Evolutionary conservation across 2,113 vertebrate species (phyloP), one percentile per base, ranked within the genome.

Genomic region (Prochilodus magdalenae): DNA sequence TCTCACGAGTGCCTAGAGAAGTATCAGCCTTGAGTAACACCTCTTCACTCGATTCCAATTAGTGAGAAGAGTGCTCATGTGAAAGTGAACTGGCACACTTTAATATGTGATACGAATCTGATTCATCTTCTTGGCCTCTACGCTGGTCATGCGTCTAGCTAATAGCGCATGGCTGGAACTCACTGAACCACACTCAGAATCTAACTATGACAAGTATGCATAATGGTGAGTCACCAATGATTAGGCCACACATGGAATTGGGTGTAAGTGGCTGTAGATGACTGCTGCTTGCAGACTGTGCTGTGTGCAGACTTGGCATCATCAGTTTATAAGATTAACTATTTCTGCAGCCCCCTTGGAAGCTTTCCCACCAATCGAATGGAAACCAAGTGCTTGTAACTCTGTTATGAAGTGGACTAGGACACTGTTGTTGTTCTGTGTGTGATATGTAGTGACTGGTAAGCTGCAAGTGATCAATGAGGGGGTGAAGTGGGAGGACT

Each of bases 21-120:
- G 33, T 36, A 27, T 73, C 33, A 26, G 51, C 18, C 57, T 53
- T 81, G 24, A 36, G 15, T 27, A 76, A n/a, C 30, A 36, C 65
- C 33, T 60, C 57, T 33, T 0, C 40, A 33, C 73, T 57, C 30
- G 24, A 11, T 30, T 55, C 33, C n/a, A 59, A 44, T 49, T 29
- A 60, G n/a, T 22, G 40, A 81, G 36, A 44, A 53, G 18, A 29
- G 59, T 67, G n/a, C 66, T 77, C 33, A 69, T 62, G 15, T 73
- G 55, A 16, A 82, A 67, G 63, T 76, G 53, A 27, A 49, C 51
- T 29, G 63, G 80, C 26, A 75, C 49, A 79, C 18, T 73, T 78
- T 79, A 60, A 65, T 70, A 24, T 77, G 40, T 47, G 49, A 81
- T 57, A 81, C 69, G 71, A 73, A 57, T 66, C 62, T 69, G 72